These are phyloP conservation scores for Sipha maydis DNA, from an alignment of 2,888 invertebrate genomes.

Conservation along the genomic window DNA sequence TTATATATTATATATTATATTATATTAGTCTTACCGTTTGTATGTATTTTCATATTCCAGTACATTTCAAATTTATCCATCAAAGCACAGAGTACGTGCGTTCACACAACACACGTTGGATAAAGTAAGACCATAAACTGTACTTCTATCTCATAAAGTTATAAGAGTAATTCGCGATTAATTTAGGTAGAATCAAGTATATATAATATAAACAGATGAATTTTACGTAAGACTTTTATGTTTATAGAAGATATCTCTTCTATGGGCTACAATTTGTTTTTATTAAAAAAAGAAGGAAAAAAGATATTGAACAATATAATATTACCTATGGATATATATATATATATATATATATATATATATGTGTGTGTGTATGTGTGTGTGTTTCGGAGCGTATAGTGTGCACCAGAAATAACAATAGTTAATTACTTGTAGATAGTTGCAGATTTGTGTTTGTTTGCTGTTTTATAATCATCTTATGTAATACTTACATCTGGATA, in stretches of 20 bases:
- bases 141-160: background rate
- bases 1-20: no score
- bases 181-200: background rate
- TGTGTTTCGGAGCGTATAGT: background rate
- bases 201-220: background rate
- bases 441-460: background rate
- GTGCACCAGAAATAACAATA: constrained; percentile 43
- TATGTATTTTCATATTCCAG: no score
- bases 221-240: background rate
- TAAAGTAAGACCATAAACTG: background rate
- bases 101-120: background rate
- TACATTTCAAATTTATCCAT: no score
- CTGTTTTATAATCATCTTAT: constrained; percentile 19
- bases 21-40: no score
- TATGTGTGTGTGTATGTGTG: background rate
- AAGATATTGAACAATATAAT: background rate
- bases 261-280: background rate
- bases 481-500: background rate
- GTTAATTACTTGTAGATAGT: constrained; percentile 42
- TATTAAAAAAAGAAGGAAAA: background rate
- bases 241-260: no score
- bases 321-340: background rate
- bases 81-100: no score
- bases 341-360: no score
- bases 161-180: background rate